Base-by-base conservation (phyloP, 2,888 invertebrate species). In the Eucriotettix oculatus region DNA sequence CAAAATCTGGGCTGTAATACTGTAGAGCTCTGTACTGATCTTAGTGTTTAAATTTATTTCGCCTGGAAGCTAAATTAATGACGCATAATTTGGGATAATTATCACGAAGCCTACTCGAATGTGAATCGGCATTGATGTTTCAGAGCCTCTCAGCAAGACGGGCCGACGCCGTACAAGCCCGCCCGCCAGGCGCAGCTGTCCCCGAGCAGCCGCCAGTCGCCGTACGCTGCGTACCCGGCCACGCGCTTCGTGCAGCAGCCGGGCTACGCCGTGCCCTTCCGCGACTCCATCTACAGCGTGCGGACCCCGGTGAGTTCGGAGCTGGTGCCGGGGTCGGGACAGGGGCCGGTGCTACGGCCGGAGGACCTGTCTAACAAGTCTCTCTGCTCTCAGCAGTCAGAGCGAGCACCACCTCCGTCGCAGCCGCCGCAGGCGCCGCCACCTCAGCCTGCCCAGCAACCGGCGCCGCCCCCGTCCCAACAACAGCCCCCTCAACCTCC, bases 161-260 rank as follows among this genome's bases (percentile, higher is more conserved):
- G 56, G 44, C 52, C 56, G 54, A 58, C 58, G 16, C 62, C 63
- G 14, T 64, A 65, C 64, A 65, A 62, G 58, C 63, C 62, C 48
- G 61, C 61, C 59, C 62, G 58, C 52, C 60, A 43, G 53, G 57
- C 17, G 58, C 60, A 55, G 57, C 62, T 42, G 60, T 59, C 44
- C 58, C 58, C 58, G 59, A 58, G 59, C 64, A 57, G 60, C 65
- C 58, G 63, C 59, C 65, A 61, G 41, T 63, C 63, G 44, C 60
- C 61, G n/a, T 58, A 56, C 53, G 57, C 56, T 42, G 57, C 52
- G 53, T 58, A 59, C 42, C 61, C 61, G 16, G 58, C 59, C 11
- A 29, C 29, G 29, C 57, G 55, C 55, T 12, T 10, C 42, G 41
- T 29, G 40, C 48, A 48, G 48, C 48, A 48, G 48, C 14, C 48